Base-by-base conservation (phyloP, 2,113 vertebrate species). In the Amia ocellicauda region DNA sequence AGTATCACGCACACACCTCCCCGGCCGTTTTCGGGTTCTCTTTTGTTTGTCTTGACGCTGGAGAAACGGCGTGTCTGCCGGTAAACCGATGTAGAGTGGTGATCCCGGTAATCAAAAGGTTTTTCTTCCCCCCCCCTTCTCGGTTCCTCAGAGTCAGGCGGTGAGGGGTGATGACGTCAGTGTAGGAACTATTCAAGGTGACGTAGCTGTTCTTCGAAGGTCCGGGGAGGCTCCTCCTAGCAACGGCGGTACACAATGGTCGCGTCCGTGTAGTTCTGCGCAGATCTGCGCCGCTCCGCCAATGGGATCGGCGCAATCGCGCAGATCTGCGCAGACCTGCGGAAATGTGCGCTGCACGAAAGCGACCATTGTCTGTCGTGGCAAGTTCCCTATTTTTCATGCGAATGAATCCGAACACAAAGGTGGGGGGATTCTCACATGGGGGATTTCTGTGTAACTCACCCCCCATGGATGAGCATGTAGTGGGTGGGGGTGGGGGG, bases 91-190 rank as follows among this genome's bases (percentile, higher is more conserved):
- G 24, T 27, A 49, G 3, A 16, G 51, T 27, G 10, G 13, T 22
- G 36, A 19, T 51, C 36, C 57, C 20, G 36, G n/a, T 41, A 28
- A 51, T 31, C 42, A 23, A 36, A 45, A 52, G 20, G 31, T n/a
- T 28, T 28, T 36, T 49, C 27, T 17, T 23, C 4, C 27, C 47
- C 2, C 5, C n/a, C 24, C 16, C 16, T 26, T 60, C 20, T 31
- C 52, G 24, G 56, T 52, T 66, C 58, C 49, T n/a, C 27, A 14
- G 29, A 66, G 42, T 66, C 64, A 60, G 64, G 64, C 47, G 64
- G 64, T 53, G 64, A 52, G 49, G 8, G 47, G 9, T 28, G 47
- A 53, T 66, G 55, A 59, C 28, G 64, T 60, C 64, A 66, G 31
- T 17, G 19, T 17, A 11, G 17, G 36, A 28, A 28, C 17, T 45